Base-by-base conservation (phyloP, 2,888 invertebrate genomes). In the Dugesia japonica region DNA sequence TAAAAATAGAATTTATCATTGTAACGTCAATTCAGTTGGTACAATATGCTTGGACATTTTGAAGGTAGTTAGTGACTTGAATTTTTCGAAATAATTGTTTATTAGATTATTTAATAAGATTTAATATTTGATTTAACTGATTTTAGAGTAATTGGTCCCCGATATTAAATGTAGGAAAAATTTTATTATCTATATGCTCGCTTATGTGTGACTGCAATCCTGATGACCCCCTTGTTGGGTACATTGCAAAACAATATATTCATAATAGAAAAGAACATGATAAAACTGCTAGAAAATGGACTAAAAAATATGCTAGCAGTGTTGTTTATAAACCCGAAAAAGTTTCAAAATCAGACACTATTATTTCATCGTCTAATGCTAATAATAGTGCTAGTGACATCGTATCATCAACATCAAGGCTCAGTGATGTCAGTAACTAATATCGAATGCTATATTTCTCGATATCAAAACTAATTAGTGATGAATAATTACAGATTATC, bases 21-120 rank as follows among this genome's bases (percentile, higher is more conserved):
- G 95, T 88, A 98, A 97, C 88, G 95, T 98, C 85, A 95, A 95
- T 88, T 93, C 92, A 85, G 94, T 94, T 87, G 97, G 97, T 78
- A 93, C 93, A 79, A 95, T 97, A 85, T 97, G 95, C 86, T 88
- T 97, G 87, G 95, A 95, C 85, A 94, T 95, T 82, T 88, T 94
- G 81, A 94, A 95, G 28, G 76, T 75, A 31, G 86, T n/a, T n/a
- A n/a, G n/a, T n/a, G 82, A 81, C 74, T 26, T 31, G 26, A 26
- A 1, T 72, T 20, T 27, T 28, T 26, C n/a, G n/a, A n/a, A n/a
- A n/a, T n/a, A n/a, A n/a, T n/a, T n/a, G n/a, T n/a, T n/a, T n/a
- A n/a, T n/a, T n/a, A n/a, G n/a, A n/a, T n/a, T n/a, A n/a, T n/a
- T n/a, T n/a, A n/a, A n/a, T n/a, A n/a, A n/a, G n/a, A n/a, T n/a